Evolutionary conservation across 2,888 invertebrate genomes (phyloP).

Genomic region (Lymantria monacha): DNA sequence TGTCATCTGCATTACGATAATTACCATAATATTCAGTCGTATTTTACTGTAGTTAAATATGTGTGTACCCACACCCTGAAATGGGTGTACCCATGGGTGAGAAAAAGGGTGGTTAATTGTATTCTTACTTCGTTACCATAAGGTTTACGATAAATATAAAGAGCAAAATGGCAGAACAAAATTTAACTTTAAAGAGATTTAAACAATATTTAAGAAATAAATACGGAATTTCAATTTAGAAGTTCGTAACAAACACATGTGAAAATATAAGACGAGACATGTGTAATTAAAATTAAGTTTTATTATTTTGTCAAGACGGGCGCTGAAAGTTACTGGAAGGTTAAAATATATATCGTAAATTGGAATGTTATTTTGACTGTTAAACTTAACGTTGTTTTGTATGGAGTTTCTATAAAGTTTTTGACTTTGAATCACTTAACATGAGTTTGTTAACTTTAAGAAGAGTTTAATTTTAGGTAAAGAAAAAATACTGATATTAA

Average conservation of each 20-base stretch:
- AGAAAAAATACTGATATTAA: too few relatives aligned
- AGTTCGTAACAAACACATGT: background rate
- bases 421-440: background rate
- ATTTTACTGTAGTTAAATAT: too few relatives aligned
- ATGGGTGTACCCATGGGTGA: too few relatives aligned
- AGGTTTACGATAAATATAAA: too few relatives aligned
- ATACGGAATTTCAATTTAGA: background rate
- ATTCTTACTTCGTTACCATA: too few relatives aligned
- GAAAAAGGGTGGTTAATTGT: too few relatives aligned
- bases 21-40: too few relatives aligned
- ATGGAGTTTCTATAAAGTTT: background rate
- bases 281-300: background rate
- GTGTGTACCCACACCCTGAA: too few relatives aligned
- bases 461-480: too few relatives aligned
- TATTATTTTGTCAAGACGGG: background rate
- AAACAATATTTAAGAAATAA: constrained; percentile 8
- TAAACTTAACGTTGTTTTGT: background rate
- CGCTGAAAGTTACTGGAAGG: background rate
- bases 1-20: too few relatives aligned
- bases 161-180: too few relatives aligned
- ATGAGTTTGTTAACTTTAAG: too few relatives aligned
- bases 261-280: background rate
- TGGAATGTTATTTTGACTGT: background rate
- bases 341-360: background rate
- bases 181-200: constrained; percentile 11